Percentiles rank a stretch among this genome's conserved stretches.
Conservation (phyloP, 2,797 vertebrate genomes). For the Decapterus maruadsi region DNA sequence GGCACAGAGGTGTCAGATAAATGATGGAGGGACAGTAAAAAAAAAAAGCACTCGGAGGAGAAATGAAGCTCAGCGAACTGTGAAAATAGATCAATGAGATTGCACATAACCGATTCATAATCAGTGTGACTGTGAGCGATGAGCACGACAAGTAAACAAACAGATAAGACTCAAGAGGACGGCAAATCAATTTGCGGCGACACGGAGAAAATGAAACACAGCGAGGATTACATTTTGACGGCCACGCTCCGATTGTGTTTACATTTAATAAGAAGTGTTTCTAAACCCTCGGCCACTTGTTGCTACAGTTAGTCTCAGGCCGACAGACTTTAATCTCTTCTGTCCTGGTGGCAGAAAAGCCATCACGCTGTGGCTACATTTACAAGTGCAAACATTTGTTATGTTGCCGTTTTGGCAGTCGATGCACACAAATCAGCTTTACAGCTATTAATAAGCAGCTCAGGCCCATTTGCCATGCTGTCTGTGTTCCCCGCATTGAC, state of each 20-base stretch:
- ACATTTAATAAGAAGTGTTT: constrained; percentile 62
- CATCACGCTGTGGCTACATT: constrained; percentile 61
- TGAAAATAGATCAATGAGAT: constrained; percentile 75
- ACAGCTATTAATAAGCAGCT: constrained; percentile 74
- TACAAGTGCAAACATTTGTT: constrained; percentile 70
- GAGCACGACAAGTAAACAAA: constrained; percentile 70
- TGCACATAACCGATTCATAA: constrained; percentile 67
- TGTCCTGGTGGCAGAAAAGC: constrained; percentile 66
- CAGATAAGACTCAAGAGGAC: constrained; percentile 65
- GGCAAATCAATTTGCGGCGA: constrained; percentile 69
- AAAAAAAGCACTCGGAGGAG: constrained; percentile 22
- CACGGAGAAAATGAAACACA: constrained; percentile 69
- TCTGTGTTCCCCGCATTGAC: constrained; percentile 62
- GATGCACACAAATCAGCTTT: constrained; percentile 74
- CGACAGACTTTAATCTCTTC: constrained; percentile 69
- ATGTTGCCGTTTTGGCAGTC: constrained; percentile 70
- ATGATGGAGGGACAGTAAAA: constrained; percentile 33
- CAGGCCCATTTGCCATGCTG: constrained; percentile 63
- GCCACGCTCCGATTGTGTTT: constrained; percentile 63
- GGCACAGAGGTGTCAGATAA: constrained; percentile 43
- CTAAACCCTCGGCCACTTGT: constrained; percentile 67
- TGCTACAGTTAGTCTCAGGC: constrained; percentile 65
- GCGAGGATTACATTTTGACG: constrained; percentile 48
- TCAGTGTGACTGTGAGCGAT: constrained; percentile 69
- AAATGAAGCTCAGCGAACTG: constrained; percentile 50